These are phyloP conservation scores for Struthidea cinerea DNA, from an alignment of 2,113 vertebrate species.

Conservation along the genomic window DNA sequence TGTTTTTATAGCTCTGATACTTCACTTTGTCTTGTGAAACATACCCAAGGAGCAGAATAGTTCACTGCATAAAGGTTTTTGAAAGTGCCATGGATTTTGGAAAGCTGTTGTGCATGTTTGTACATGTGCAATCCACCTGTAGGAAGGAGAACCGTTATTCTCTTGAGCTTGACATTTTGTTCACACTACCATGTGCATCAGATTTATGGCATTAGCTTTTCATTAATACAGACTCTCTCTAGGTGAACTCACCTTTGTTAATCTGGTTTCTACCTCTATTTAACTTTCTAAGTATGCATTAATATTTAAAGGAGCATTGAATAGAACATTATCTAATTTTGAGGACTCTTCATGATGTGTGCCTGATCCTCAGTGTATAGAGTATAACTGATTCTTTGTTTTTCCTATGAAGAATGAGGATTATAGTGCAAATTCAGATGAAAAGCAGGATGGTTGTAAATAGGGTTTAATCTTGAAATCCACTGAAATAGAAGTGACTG, in stretches of 20 bases:
- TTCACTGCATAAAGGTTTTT: not conserved
- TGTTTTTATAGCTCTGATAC: not conserved
- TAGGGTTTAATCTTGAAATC: not conserved
- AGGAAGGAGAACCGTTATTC: not conserved
- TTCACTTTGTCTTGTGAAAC: not conserved
- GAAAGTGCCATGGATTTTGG: not conserved
- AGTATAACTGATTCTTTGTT: not conserved
- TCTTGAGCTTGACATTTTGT: conserved; percentile 10
- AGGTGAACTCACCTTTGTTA: conserved; percentile 4
- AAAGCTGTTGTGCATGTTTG: not conserved
- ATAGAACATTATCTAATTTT: conserved; percentile 6
- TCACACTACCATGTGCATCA: not conserved
- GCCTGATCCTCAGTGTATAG: not conserved
- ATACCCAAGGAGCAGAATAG: not conserved
- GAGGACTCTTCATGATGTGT: not conserved
- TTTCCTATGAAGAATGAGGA: not conserved
- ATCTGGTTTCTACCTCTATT: conserved; percentile 28
- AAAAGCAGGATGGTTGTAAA: not conserved
- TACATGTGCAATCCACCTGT: not conserved
- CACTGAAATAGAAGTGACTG: not conserved
- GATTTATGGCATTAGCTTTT: not conserved
- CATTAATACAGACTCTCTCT: not conserved
- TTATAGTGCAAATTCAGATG: not conserved
- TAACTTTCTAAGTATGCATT: conserved; percentile 5
- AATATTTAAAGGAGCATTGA: conserved; percentile 34